Evolutionary conservation across 2,888 invertebrate genomes (phyloP).

Genomic region (Helobdella robusta): DNA sequence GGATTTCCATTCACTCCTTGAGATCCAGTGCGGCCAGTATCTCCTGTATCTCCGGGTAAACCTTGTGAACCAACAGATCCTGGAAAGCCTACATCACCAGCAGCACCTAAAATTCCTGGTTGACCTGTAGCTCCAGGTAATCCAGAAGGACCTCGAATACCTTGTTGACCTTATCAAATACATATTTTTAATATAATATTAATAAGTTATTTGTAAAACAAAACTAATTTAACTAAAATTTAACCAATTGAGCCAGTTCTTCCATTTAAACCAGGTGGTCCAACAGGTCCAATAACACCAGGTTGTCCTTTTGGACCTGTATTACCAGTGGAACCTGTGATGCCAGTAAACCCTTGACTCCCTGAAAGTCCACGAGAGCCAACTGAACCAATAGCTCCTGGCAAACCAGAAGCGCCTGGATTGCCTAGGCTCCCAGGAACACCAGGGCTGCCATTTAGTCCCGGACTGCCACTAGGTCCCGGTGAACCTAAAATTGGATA

Average conservation of each 20-base stretch:
- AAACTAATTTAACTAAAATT: no score
- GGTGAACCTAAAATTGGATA: no score
- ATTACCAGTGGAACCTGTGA: constrained; percentile 33
- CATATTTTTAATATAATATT: no score
- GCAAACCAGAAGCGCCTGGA: constrained; percentile 23
- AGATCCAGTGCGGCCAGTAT: neutral
- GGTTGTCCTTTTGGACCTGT: constrained; percentile 35
- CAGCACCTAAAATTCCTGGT: constrained; percentile 39
- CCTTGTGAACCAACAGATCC: neutral
- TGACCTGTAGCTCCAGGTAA: constrained; percentile 30
- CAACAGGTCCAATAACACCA: constrained; percentile 21
- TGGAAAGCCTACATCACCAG: constrained; percentile 21
- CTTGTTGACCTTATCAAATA: no score
- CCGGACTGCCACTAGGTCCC: constrained; percentile 18
- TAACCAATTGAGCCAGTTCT: neutral
- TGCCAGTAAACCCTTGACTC: constrained; percentile 21
- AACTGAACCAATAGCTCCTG: constrained; percentile 10
- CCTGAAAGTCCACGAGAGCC: constrained; percentile 22
- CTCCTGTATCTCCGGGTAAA: constrained; percentile 8
- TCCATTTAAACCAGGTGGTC: neutral
- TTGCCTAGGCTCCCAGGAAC: constrained; percentile 21
- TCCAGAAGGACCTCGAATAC: no score
- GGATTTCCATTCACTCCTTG: neutral
- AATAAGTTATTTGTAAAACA: no score
- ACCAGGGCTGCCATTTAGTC: constrained; percentile 11